Evolutionary conservation across 2,888 invertebrate genomes (phyloP).

Genomic region (Callimorpha dominula): DNA sequence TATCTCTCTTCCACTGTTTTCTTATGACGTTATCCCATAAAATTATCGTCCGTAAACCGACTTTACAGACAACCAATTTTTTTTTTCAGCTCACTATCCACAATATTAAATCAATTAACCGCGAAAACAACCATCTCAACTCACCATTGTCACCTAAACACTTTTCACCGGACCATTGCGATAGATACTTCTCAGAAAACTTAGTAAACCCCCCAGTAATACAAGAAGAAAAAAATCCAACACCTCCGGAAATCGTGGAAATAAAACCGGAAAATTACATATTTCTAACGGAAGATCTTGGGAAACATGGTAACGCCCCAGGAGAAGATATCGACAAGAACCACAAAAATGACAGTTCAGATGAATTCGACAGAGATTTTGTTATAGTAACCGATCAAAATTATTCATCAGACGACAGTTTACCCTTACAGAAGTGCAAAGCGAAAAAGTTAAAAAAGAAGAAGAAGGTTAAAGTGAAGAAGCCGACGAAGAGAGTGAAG

Average conservation of each 20-base stretch:
- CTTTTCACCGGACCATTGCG: slow-evolving; percentile 52
- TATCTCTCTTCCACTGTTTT: too few relatives aligned
- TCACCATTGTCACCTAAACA: slow-evolving; percentile 51
- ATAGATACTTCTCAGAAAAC: slow-evolving; percentile 27
- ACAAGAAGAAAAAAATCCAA: slow-evolving; percentile 14
- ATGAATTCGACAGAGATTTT: slow-evolving; percentile 35
- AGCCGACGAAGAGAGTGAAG: slow-evolving; percentile 18
- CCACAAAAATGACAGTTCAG: slow-evolving; percentile 11
- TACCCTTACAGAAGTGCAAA: slow-evolving; percentile 60
- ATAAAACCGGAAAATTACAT: slow-evolving; percentile 53
- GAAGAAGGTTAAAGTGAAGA: slow-evolving; percentile 17
- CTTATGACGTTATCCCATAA: too few relatives aligned
- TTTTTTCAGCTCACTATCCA: slow-evolving; percentile 65
- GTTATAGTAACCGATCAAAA: slow-evolving; percentile 33
- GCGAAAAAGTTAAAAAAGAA: slow-evolving; percentile 54
- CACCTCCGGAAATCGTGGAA: slow-evolving; percentile 33
- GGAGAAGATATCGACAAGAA: slow-evolving; percentile 7
- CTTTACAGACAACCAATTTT: too few relatives aligned
- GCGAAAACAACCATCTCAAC: slow-evolving; percentile 55
- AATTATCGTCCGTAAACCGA: too few relatives aligned
- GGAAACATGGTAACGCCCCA: not conserved
- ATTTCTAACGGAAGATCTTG: slow-evolving; percentile 32
- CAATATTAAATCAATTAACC: slow-evolving; percentile 62
- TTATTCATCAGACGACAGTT: slow-evolving; percentile 68
- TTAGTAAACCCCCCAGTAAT: not conserved